These are phyloP conservation scores for Junonia oenone DNA, from an alignment of 2,888 invertebrate species.

Conservation along the genomic window DNA sequence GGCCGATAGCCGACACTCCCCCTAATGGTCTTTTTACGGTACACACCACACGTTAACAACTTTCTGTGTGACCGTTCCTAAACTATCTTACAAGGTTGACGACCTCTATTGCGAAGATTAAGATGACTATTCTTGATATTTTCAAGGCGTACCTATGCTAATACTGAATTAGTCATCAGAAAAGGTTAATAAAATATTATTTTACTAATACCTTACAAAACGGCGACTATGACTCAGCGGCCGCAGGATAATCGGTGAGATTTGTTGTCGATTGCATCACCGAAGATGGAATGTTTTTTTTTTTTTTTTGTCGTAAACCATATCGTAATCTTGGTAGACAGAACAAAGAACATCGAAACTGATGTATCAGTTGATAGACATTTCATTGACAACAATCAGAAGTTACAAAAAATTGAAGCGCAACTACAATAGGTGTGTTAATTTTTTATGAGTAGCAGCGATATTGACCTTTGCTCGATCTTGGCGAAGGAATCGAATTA, in stretches of 20 bases:
- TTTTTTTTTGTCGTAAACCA: conserved; percentile 32
- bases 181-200: conserved; percentile 54
- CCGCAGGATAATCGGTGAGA: conserved; percentile 47
- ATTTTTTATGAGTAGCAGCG: conserved; percentile 11
- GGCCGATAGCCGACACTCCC: conserved; percentile 22
- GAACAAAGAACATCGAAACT: conserved; percentile 29
- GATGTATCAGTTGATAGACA: conserved; percentile 30
- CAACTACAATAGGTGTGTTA: conserved; percentile 7
- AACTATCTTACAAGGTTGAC: conserved; percentile 34
- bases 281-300: conserved; percentile 33
- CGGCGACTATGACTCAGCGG: conserved; percentile 50
- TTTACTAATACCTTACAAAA: conserved; percentile 35
- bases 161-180: conserved; percentile 53
- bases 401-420: conserved; percentile 18
- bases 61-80: conserved; percentile 40
- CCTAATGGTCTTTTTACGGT: conserved; percentile 39
- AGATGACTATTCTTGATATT: conserved; percentile 5
- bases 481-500: conserved; percentile 26
- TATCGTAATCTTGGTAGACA: conserved; percentile 24
- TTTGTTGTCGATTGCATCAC: conserved; percentile 59
- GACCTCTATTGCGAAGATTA: conserved; percentile 29
- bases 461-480: conserved; percentile 1
- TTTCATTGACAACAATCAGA: conserved; percentile 27
- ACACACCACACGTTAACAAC: conserved; percentile 42
- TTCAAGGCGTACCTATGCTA: conserved; percentile 38